These are phyloP conservation scores for Proteles cristata DNA, from an alignment of 2,113 vertebrate genomes.

Conservation along the genomic window DNA sequence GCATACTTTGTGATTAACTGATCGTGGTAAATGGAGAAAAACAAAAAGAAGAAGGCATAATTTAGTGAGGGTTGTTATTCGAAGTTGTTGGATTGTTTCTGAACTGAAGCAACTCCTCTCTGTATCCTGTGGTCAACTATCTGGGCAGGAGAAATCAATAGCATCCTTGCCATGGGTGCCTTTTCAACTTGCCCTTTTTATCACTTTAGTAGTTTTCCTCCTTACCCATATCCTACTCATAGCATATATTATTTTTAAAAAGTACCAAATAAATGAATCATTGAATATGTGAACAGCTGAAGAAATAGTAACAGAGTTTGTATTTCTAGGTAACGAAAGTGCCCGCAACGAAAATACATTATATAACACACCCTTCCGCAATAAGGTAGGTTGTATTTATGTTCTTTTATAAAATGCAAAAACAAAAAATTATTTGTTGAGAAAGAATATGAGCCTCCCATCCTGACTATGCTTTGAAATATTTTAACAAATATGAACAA, in stretches of 20 bases:
- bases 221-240: not conserved
- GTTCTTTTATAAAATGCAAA: conserved; percentile 41
- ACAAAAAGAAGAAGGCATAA: not conserved
- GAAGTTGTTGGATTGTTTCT: not conserved
- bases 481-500: conserved; percentile 24
- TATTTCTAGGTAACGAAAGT: conserved; percentile 61
- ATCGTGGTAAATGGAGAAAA: not conserved
- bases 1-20: not conserved
- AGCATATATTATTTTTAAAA: not conserved
- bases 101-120: not conserved
- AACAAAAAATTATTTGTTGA: not conserved
- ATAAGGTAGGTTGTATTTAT: conserved; percentile 43
- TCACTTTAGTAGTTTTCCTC: not conserved
- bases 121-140: not conserved
- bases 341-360: conserved; percentile 54
- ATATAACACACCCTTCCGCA: conserved; percentile 39
- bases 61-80: not conserved
- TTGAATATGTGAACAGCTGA: not conserved
- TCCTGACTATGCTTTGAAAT: not conserved
- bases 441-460: not conserved
- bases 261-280: not conserved
- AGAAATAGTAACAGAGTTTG: conserved; percentile 7
- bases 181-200: not conserved
- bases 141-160: not conserved
- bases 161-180: not conserved